Evolutionary conservation across 2,797 vertebrate genomes (phyloP).

Genomic region (Taenioides sp.): DNA sequence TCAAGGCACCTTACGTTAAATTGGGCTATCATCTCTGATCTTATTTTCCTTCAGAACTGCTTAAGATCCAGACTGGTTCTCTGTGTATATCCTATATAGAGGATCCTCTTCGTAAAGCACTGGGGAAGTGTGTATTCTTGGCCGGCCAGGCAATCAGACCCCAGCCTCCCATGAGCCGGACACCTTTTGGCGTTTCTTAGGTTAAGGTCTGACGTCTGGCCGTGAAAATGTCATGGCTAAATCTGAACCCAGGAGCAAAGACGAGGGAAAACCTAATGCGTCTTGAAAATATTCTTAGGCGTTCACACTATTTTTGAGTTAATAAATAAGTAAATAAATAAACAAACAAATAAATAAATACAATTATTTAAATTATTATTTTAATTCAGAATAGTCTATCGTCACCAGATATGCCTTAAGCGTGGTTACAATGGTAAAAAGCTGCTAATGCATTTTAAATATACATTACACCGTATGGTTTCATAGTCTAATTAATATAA

Average conservation of each 20-base stretch:
- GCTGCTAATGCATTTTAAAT: neutral
- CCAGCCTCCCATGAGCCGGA: neutral
- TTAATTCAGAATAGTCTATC: neutral
- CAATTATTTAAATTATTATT: neutral
- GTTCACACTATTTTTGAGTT: neutral
- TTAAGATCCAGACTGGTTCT: no score
- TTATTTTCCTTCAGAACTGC: neutral
- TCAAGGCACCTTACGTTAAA: neutral
- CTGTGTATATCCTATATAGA: no score
- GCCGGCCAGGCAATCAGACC: neutral
- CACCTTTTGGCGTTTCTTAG: constrained; percentile 41
- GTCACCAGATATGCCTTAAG: neutral
- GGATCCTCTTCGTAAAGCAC: no score
- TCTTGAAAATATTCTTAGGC: neutral
- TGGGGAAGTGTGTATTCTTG: no score
- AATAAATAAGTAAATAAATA: no score
- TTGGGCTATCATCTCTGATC: neutral
- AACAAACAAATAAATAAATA: no score
- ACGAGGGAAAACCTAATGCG: constrained; percentile 33
- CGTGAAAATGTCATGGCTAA: constrained; percentile 72
- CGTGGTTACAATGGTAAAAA: neutral
- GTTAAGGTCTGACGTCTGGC: constrained; percentile 64
- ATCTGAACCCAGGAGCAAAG: constrained; percentile 65
- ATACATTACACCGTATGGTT: neutral
- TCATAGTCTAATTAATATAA: neutral